Evolutionary conservation across 2,797 vertebrate genomes (phyloP), one percentile per base, ranked within the genome.

Genomic region (Tachyglossus aculeatus): DNA sequence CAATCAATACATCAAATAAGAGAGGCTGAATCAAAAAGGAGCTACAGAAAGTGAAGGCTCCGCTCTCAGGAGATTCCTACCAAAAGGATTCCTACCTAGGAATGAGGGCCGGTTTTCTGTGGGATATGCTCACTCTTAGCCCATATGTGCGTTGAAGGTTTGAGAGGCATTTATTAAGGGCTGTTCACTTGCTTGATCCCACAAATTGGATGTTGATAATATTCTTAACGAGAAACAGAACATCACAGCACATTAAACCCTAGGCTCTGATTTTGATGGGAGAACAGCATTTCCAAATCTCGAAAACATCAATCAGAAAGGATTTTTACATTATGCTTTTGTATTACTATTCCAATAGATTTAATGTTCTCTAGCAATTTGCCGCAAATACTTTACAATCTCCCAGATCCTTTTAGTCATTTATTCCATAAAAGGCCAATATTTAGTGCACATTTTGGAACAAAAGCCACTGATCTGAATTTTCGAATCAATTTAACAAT

Each of bases 371-470:
- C 43, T 71, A 82, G 58, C 67, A 54, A 48, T 61, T 59, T 54
- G 33, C 68, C 78, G 53, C n/a, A 74, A 77, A 64, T 61, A 59
- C 22, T 60, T 56, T 8, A 52, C 31, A 71, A 57, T 56, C 66
- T 47, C 62, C 41, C 62, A 34, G 60, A 81, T 69, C 38, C 11
- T 24, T 70, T 86, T 68, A 86, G 54, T 60, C 71, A 80, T 50
- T 51, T 70, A 78, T 74, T 55, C 34, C 54, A 58, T 1, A 80
- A 19, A 5, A 56, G 57, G 39, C 5, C 32, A 52, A 77, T 29
- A 29, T 27, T 48, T 81, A 80, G 85, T 74, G 55, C 62, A 43
- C 34, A 53, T 67, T 78, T 67, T 56, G 63, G 63, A 67, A 86
- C 15, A 54, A 33, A 75, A 67, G 74, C 64, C 62, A 77, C 38